Conservation (phyloP, 2,113 vertebrate genomes). For the Microcebus griseorufus region DNA sequence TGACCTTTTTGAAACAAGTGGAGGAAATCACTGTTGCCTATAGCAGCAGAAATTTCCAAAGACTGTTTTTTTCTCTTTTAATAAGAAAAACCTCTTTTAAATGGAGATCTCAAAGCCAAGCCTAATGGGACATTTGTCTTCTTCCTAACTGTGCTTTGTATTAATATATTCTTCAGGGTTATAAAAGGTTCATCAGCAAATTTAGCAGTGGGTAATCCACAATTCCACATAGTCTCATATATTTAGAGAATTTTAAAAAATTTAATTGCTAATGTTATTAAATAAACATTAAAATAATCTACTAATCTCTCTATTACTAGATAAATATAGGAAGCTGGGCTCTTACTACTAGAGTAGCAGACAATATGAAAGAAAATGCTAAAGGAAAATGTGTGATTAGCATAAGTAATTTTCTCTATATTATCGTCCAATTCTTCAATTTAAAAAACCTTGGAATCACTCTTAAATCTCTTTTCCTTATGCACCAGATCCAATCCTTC, state of each 20-base stretch:
- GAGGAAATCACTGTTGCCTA: neutral
- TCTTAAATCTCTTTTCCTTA: neutral
- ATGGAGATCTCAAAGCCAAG: neutral
- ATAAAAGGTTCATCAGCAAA: neutral
- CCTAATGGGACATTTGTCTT: neutral
- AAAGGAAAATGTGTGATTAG: neutral
- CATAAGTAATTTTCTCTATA: neutral
- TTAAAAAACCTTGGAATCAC: neutral
- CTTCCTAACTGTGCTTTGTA: neutral
- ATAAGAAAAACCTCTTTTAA: neutral
- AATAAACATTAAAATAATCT: neutral
- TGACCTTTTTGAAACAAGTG: slow-evolving; percentile 31
- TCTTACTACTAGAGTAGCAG: neutral
- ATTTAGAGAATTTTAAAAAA: neutral
- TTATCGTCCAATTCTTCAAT: neutral
- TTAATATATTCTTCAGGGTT: neutral
- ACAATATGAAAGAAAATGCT: neutral
- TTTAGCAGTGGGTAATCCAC: neutral
- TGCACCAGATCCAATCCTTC: neutral
- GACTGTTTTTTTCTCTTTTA: neutral
- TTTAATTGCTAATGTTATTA: neutral
- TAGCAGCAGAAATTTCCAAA: neutral
- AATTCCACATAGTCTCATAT: neutral
- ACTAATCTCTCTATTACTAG: neutral
- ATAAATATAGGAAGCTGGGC: neutral